Evolutionary conservation across 2,888 invertebrate species (phyloP).

Genomic region (Leistus spinibarbis): DNA sequence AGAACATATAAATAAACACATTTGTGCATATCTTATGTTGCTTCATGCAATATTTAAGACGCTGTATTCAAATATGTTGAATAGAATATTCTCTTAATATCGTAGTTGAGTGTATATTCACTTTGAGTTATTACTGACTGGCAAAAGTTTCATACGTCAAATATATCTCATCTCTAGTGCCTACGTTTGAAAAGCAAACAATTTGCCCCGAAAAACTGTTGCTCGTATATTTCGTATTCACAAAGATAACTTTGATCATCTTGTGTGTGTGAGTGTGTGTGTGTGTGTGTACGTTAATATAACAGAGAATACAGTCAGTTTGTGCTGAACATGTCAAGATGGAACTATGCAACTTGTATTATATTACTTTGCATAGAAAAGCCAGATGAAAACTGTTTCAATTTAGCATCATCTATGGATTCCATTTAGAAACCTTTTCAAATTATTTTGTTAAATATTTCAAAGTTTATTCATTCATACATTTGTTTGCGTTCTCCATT

Average conservation of each 20-base stretch:
- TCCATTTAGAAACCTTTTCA: background rate
- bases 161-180: background rate
- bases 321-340: background rate
- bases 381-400: background rate
- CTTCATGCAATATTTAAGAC: no score
- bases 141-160: background rate
- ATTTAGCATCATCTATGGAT: background rate
- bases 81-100: background rate
- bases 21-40: background rate
- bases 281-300: background rate
- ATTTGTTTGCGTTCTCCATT: no score
- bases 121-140: background rate
- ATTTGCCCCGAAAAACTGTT: conserved; percentile 29
- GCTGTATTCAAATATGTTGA: background rate
- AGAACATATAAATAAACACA: no score
- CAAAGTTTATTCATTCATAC: background rate
- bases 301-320: no score
- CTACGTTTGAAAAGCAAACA: conserved; percentile 28
- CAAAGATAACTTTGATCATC: conserved; percentile 39
- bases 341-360: background rate
- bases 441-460: background rate
- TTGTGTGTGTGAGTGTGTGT: conserved; percentile 24
- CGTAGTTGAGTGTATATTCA: background rate
- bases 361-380: background rate
- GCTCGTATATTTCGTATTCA: conserved; percentile 35